Percentiles rank a stretch among this genome's conserved stretches.
These are phyloP conservation scores for Dioctria rufipes DNA, from an alignment of 2,888 invertebrate genomes.

Conservation along the genomic window DNA sequence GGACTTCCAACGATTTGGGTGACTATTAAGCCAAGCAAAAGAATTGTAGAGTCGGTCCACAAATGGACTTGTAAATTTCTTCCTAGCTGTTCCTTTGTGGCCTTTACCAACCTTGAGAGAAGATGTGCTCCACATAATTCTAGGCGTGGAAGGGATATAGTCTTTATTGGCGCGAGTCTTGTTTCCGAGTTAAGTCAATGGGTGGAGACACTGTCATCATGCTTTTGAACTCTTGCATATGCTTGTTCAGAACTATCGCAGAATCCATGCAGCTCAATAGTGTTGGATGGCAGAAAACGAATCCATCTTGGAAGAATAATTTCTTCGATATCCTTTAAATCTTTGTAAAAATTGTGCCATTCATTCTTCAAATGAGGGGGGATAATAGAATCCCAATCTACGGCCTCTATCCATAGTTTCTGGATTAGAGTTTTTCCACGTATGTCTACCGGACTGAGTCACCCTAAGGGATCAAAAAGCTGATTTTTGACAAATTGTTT, in stretches of 20 bases:
- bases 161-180: background rate
- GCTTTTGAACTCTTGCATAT: conserved; percentile 3
- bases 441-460: conserved; percentile 34
- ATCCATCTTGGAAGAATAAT: background rate
- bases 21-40: background rate
- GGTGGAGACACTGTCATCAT: background rate
- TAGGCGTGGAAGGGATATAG: background rate
- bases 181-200: background rate
- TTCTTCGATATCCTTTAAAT: background rate
- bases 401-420: conserved; percentile 18
- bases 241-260: conserved; percentile 51
- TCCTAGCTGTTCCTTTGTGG: background rate
- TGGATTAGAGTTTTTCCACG: conserved; percentile 39
- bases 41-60: conserved; percentile 60
- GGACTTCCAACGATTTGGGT: background rate
- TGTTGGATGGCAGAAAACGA: background rate
- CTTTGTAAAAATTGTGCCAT: conserved; percentile 15
- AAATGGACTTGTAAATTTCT: background rate
- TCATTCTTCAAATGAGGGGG: background rate
- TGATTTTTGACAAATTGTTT: conserved; percentile 18
- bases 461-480: conserved; percentile 46
- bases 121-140: background rate
- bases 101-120: background rate
- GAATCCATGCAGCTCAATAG: conserved; percentile 40
- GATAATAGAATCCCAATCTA: conserved; percentile 32